Base-by-base conservation (phyloP, 1,140 invertebrate genomes). In the Drosophila willistoni region DNA sequence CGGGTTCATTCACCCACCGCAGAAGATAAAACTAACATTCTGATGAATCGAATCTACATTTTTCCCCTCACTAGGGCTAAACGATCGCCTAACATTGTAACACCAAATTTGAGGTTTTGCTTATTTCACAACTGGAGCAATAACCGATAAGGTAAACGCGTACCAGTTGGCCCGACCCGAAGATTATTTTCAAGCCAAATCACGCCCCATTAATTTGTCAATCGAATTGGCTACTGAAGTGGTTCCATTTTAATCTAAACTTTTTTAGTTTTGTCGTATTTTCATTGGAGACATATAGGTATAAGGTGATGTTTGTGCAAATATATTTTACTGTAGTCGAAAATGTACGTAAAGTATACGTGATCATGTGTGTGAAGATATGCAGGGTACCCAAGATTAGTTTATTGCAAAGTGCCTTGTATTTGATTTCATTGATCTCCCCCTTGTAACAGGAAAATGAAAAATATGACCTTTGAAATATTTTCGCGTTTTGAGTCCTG, bases 71-170 rank as follows among this genome's bases (percentile, higher is more conserved):
- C 44, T 22, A 22, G 9, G 12, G 3, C 44, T 22, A 51, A 51
- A 17, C 17, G 44, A 51, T 51, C 9, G 44, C 14, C 44, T 17
- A 17, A 47, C 44, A 14, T 17, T 47, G 44, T 17, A 47, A 9
- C 44, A 17, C 44, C 2, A 10, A 51, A 51, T 51, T 22, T 51
- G 4, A 51, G 3, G 44, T 51, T 51, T 51, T 51, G 44, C 9
- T 51, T 19, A 51, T 51, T 51, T 51, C 44, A 51, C 44, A 51
- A 51, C 17, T 51, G 44, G 44, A 22, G 44, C 44, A 51, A 17
- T 51, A 51, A 51, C 44, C 44, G 44, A 51, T 51, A 51, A 51
- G 17, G 44, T 51, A 22, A 10, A 22, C 19, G 10, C 44, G 44
- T 19, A 51, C 44, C 17, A 51, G 9, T 51, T 12, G 44, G 44